Evolutionary conservation across 2,888 invertebrate genomes (phyloP).

Genomic region (Eristalis tenax): DNA sequence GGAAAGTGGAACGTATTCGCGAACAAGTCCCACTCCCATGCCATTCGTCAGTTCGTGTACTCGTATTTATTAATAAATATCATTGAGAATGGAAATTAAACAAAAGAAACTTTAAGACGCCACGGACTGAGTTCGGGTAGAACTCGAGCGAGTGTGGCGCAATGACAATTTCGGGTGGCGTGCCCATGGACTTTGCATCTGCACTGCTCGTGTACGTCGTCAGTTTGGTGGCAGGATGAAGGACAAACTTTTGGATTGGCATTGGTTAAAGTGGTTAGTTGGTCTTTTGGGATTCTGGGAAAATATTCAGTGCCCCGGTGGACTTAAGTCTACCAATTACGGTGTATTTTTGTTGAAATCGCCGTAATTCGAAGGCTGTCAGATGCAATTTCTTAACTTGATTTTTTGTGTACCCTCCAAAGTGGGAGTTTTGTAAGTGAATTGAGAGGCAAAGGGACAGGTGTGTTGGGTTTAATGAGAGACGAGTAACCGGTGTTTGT

Average conservation of each 20-base stretch:
- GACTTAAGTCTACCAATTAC: neutral
- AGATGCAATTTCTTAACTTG: neutral
- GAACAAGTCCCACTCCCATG: neutral
- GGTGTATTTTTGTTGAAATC: neutral
- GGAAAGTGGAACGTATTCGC: slow-evolving; percentile 17
- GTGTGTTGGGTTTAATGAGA: neutral
- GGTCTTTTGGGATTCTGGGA: neutral
- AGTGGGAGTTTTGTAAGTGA: too few relatives aligned
- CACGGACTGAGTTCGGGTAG: neutral
- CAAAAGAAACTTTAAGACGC: slow-evolving; percentile 32
- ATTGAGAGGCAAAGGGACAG: neutral
- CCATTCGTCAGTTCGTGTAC: neutral
- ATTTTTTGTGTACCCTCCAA: too few relatives aligned
- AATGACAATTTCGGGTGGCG: neutral
- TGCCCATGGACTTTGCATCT: neutral
- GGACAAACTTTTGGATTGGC: neutral
- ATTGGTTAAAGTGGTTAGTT: neutral
- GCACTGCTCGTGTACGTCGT: neutral
- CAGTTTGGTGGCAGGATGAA: neutral
- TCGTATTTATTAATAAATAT: slow-evolving; percentile 36
- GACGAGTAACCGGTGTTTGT: too few relatives aligned
- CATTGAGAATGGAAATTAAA: slow-evolving; percentile 49
- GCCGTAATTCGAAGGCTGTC: neutral
- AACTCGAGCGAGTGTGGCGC: neutral
- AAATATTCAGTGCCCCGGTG: neutral